These are phyloP conservation scores for Phengaris arion DNA, from an alignment of 2,888 invertebrate genomes.

Conservation along the genomic window DNA sequence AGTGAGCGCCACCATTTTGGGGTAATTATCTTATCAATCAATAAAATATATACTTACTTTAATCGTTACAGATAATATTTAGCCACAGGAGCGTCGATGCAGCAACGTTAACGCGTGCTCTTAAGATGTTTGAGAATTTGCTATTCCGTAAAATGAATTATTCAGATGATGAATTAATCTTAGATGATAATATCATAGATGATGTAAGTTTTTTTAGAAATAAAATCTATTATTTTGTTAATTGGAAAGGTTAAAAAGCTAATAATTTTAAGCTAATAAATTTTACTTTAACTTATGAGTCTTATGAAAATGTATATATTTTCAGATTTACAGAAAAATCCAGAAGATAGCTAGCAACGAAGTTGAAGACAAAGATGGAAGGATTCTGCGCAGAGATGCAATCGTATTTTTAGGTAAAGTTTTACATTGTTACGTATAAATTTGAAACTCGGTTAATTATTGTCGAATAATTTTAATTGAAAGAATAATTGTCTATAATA, in stretches of 20 bases:
- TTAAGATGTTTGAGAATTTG: neutral
- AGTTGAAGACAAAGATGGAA: conserved; percentile 43
- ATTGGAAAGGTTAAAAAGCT: neutral
- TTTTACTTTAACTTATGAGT: too few species aligned
- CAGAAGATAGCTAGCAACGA: conserved; percentile 42
- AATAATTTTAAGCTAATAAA: too few species aligned
- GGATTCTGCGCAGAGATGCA: conserved; percentile 50
- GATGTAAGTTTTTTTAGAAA: neutral
- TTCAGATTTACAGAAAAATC: conserved; percentile 47
- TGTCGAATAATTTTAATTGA: too few species aligned
- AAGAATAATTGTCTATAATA: too few species aligned
- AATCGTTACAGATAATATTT: conserved; percentile 4
- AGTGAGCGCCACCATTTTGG: neutral
- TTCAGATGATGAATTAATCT: neutral
- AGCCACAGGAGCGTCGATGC: neutral
- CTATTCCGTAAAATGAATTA: neutral
- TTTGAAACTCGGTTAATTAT: too few species aligned
- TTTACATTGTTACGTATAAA: too few species aligned
- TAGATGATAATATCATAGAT: neutral
- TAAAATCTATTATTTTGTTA: neutral
- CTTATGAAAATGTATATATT: conserved; percentile 24
- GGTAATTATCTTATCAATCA: neutral
- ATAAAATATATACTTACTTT: neutral
- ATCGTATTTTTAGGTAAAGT: conserved; percentile 51
- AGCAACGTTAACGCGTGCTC: neutral